A percentile compares a stretch with the other conserved stretches of the same genome.
These are phyloP conservation scores for Hirundo rustica DNA, from an alignment of 2,797 vertebrate species.

Conservation along the genomic window DNA sequence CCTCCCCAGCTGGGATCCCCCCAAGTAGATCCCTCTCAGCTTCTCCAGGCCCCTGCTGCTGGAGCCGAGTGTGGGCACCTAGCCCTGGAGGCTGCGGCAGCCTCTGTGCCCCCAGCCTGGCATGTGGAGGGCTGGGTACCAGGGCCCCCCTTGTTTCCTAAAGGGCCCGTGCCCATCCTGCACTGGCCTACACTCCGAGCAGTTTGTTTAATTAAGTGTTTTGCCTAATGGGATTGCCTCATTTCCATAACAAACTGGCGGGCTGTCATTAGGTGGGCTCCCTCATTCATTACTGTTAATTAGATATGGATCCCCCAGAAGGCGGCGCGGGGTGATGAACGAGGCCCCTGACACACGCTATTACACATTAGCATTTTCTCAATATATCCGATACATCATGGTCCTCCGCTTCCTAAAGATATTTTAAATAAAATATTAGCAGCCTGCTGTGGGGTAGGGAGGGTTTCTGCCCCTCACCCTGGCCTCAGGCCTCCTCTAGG, in stretches of 20 bases:
- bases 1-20: not conserved
- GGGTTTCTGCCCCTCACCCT: not conserved
- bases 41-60: not conserved
- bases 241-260: slow-evolving; percentile 79
- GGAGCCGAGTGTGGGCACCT: not conserved
- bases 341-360: slow-evolving; percentile 75
- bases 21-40: rapidly evolving
- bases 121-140: not conserved
- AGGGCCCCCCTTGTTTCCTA: not conserved
- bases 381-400: slow-evolving; percentile 76
- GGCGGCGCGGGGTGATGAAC: slow-evolving; percentile 76
- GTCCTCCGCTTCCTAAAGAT: slow-evolving; percentile 56
- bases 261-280: slow-evolving; percentile 72
- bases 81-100: not conserved
- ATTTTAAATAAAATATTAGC: slow-evolving; percentile 76
- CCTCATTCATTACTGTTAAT: slow-evolving; percentile 81
- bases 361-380: slow-evolving; percentile 80
- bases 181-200: not conserved
- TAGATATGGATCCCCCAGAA: slow-evolving; percentile 82
- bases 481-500: not conserved
- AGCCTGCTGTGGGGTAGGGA: slow-evolving; percentile 6
- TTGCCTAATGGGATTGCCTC: slow-evolving; percentile 74
- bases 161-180: not conserved
- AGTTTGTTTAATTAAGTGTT: slow-evolving; percentile 80
- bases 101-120: not conserved